Conservation (phyloP, 2,888 invertebrate genomes). For the Coecobrya sp. region DNA sequence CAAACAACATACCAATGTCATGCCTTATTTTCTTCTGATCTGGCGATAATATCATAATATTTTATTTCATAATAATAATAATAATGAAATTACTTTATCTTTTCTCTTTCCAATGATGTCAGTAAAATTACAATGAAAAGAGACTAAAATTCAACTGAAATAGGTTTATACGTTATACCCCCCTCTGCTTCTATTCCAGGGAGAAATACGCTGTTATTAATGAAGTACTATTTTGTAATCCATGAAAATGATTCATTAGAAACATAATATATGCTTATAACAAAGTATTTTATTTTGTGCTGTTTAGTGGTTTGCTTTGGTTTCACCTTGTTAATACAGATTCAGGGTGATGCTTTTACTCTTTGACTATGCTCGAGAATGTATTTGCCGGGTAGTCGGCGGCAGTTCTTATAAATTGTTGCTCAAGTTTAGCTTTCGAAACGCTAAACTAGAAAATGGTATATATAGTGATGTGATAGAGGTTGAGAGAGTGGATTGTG, state of each 20-base stretch:
- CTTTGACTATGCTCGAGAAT: no score
- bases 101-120: background rate
- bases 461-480: background rate
- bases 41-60: slow-evolving; percentile 16
- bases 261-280: background rate
- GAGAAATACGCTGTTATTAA: slow-evolving; percentile 9
- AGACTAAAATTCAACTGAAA: no score
- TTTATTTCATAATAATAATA: slow-evolving; percentile 3
- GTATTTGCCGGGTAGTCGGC: no score
- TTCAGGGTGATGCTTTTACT: no score
- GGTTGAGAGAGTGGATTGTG: background rate
- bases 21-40: background rate
- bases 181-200: background rate
- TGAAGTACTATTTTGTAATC: slow-evolving; percentile 55
- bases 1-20: slow-evolving; percentile 39
- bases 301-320: slow-evolving; percentile 57
- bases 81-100: slow-evolving; percentile 16
- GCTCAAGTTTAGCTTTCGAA: no score
- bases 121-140: slow-evolving; percentile 6
- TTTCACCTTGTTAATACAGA: slow-evolving; percentile 60
- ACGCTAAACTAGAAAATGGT: no score
- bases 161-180: background rate
- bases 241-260: slow-evolving; percentile 75
- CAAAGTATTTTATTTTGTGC: slow-evolving; percentile 66
- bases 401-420: no score